Base-by-base conservation (phyloP, 92 coral and sea anemone genomes). In the Montipora capitata region DNA sequence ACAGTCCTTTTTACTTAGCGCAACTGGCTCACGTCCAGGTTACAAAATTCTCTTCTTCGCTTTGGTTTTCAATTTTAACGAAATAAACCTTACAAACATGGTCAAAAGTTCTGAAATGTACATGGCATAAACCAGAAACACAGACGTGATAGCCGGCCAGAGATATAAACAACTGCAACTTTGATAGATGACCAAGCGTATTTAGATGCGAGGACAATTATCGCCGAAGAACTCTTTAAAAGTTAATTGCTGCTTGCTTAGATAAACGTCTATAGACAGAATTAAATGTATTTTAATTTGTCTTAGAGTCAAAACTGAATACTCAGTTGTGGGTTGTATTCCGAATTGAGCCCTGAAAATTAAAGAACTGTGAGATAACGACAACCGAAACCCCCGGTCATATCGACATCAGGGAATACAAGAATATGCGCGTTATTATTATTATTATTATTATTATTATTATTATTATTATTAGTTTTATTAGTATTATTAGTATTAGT, bases 171-270 rank as follows among this genome's bases (percentile, higher is more conserved):
- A 70, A 58, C 62, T 38, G 61, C 52, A 4, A 10, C 52, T 45
- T 83, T 83, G 72, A 72, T 45, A 8, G 79, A 16, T 61, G 71
- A 10, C 59, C 35, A 35, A 10, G 59, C n/a, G 49, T 58, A 27
- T 58, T 57, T 58, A 57, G 64, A 40, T 59, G 71, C 72, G 57
- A 48, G 72, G 48, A 83, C 87, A 72, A 83, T 82, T 58, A 72
- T 72, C 65, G 48, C 35, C 35, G 35, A 2, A 12, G 63, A 58
- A 72, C 40, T 72, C 72, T 72, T 72, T 59, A 49, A 38, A 35
- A 8, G 72, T 72, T 72, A 61, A 72, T 41, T 41, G 79, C 80
- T n/a, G 12, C 79, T 73, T 81, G 85, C 61, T 49, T 54, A 45
- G 54, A 43, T 41, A 71, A 43, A 83, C 13, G 79, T 57, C 40